phyloP scores from a whole-genome alignment of 2,797 vertebrate genomes.

The Neostethus bicornis region DNA sequence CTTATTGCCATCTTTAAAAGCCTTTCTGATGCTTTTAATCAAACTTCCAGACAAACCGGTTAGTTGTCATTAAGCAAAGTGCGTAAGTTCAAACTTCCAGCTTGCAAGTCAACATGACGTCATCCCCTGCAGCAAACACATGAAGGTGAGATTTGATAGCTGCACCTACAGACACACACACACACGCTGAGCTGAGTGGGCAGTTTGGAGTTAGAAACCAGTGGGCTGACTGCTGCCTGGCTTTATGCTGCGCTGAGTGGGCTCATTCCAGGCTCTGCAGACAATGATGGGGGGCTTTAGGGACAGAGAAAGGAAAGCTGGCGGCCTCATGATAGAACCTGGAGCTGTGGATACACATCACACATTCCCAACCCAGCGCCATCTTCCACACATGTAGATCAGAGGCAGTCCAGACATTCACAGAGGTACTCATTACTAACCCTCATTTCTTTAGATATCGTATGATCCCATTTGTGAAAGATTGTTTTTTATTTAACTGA shows the following conservation, averaged over 20 bases:
- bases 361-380: constrained; percentile 14
- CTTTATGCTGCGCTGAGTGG: constrained; percentile 82
- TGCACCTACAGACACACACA: constrained; percentile 32
- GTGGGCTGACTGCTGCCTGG: constrained; percentile 71
- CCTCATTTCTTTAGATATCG: neutral
- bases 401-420: neutral
- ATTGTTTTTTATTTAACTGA: too few species aligned
- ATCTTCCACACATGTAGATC: constrained; percentile 31
- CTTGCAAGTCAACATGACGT: constrained; percentile 42
- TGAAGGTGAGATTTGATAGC: constrained; percentile 31
- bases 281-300: constrained; percentile 82
- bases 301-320: constrained; percentile 68
- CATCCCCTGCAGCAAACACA: constrained; percentile 20
- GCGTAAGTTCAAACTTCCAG: neutral
- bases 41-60: constrained; percentile 16
- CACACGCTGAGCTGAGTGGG: constrained; percentile 75
- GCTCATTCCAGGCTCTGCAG: constrained; percentile 80
- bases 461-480: too few species aligned
- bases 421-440: neutral
- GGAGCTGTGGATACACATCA: constrained; percentile 36
- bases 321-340: constrained; percentile 62
- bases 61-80: constrained; percentile 25
- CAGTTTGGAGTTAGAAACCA: constrained; percentile 74
- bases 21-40: constrained; percentile 9
- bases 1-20: neutral